A percentile compares a stretch with the other conserved stretches of the same genome.
Conservation (phyloP, 2,113 vertebrate species). For the Tachuris rubrigastra region DNA sequence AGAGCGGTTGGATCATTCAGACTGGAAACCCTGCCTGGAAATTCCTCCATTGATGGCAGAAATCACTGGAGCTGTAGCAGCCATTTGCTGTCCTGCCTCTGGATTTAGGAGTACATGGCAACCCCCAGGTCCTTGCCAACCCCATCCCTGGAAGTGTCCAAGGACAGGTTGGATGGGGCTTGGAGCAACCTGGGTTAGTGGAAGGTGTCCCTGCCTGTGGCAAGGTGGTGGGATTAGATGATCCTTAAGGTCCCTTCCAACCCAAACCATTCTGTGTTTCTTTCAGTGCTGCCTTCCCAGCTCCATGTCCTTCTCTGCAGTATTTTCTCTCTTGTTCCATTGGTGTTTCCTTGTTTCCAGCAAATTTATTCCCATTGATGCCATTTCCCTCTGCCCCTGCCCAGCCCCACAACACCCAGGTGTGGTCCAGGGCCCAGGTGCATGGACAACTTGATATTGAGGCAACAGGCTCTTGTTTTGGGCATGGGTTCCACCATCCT, state of each 20-base stretch:
- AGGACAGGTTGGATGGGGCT: rapidly evolving
- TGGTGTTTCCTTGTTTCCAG: background rate
- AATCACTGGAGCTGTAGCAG: background rate
- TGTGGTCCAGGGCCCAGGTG: too few species aligned
- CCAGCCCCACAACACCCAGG: rapidly evolving
- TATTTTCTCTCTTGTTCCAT: background rate
- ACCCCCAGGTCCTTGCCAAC: rapidly evolving
- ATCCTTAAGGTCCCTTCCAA: background rate
- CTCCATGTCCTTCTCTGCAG: background rate
- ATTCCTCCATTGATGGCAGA: rapidly evolving
- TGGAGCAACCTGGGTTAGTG: background rate
- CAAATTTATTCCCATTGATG: background rate
- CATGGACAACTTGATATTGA: rapidly evolving
- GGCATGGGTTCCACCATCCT: rapidly evolving
- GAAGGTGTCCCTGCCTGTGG: background rate
- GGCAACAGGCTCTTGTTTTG: background rate
- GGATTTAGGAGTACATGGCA: background rate
- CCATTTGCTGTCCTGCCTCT: background rate
- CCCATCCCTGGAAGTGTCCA: background rate
- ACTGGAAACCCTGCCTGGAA: rapidly evolving
- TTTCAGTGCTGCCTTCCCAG: rapidly evolving
- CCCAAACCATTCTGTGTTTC: background rate
- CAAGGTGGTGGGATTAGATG: background rate
- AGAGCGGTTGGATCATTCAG: background rate
- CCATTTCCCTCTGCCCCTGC: background rate